Evolutionary conservation across 2,113 vertebrate species (phyloP).

Genomic region (Cairina moschata): DNA sequence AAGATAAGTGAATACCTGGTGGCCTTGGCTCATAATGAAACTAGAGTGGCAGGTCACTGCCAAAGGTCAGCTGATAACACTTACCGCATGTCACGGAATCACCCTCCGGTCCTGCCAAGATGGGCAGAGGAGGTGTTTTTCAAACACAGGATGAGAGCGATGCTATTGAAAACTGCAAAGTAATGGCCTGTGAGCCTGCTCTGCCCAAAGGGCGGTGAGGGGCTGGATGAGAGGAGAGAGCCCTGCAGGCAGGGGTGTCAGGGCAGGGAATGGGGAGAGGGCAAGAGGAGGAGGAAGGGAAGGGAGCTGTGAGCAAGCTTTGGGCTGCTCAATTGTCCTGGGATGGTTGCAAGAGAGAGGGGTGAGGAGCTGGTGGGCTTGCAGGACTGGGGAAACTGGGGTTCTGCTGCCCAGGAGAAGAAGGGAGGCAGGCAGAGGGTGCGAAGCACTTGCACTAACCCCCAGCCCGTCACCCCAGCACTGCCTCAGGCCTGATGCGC

Average conservation of each 20-base stretch:
- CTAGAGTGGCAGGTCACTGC: conserved; percentile 25
- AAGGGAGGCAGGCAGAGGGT: neutral
- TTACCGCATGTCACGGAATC: neutral
- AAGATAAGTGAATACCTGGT: conserved; percentile 47
- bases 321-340: accelerated
- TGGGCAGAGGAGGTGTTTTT: neutral
- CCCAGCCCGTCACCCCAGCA: neutral
- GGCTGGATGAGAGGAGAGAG: too few species aligned
- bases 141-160: neutral
- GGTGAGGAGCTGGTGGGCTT: neutral
- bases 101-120: neutral
- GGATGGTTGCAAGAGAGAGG: neutral
- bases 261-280: neutral
- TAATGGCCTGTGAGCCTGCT: neutral
- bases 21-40: conserved; percentile 62
- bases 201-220: neutral
- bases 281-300: neutral
- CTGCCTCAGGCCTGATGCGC: neutral
- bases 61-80: conserved; percentile 52
- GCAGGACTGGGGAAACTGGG: accelerated
- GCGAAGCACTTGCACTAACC: neutral
- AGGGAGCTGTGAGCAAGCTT: neutral
- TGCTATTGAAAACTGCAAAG: neutral
- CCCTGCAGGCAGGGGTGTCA: too few species aligned
- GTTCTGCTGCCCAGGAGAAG: neutral